These are phyloP conservation scores for Eriocheir sinensis DNA, from an alignment of 1,140 invertebrate species.

Conservation along the genomic window DNA sequence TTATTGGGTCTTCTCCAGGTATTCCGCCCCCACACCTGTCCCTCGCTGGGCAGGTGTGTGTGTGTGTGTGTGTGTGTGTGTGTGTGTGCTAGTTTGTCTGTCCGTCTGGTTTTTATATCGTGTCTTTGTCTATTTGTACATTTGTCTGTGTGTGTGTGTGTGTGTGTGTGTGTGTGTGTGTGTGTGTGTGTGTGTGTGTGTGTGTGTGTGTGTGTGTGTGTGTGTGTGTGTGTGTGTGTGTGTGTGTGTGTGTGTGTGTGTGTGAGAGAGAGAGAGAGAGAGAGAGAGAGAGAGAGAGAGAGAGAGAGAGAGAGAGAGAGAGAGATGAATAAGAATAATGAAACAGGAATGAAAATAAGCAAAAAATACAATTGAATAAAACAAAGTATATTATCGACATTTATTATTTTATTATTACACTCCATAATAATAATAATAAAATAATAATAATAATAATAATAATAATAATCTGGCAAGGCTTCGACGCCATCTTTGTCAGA, in stretches of 20 bases:
- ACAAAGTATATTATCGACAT: no score
- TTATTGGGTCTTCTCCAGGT: background rate
- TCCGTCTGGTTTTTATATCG: no score
- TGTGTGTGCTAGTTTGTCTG: no score
- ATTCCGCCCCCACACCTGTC: background rate
- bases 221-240: constrained; percentile 19
- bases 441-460: no score
- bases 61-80: constrained; percentile 22
- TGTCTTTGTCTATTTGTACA: background rate
- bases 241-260: constrained; percentile 1
- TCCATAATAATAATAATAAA: no score
- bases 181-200: constrained; percentile 19
- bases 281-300: background rate
- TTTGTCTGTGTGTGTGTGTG: background rate
- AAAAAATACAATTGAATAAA: no score
- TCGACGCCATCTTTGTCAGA: no score
- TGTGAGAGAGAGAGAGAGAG: background rate
- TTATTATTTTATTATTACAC: no score
- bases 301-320: background rate
- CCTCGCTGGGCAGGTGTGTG: background rate
- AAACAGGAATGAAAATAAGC: no score
- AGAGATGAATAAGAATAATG: background rate
- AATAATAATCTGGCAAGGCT: no score
- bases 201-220: constrained; percentile 22
- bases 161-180: constrained; percentile 22